phyloP scores from a whole-genome alignment of 2,888 invertebrate genomes.

The Erebia palarica region DNA sequence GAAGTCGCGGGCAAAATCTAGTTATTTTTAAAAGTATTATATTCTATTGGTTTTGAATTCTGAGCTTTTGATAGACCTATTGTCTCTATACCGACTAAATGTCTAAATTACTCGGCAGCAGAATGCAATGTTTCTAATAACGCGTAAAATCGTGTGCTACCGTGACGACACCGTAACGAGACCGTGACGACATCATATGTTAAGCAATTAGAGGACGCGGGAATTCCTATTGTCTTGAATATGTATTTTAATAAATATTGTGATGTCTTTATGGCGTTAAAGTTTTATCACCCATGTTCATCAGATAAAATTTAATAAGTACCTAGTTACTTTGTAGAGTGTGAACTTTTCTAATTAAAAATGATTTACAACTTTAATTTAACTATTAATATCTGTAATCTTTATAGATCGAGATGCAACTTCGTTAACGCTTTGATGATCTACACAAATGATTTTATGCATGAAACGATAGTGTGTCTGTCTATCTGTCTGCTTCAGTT shows the following conservation, averaged over 20 bases:
- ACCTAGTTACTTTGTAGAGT: neutral
- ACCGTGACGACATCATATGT: conserved; percentile 26
- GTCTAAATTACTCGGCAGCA: neutral
- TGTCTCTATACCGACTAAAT: too few species aligned
- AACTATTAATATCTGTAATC: neutral
- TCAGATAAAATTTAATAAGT: neutral
- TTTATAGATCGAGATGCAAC: too few species aligned
- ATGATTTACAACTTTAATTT: neutral
- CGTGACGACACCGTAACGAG: conserved; percentile 26
- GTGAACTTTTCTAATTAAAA: conserved; percentile 16
- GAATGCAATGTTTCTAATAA: neutral
- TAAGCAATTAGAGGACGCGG: conserved; percentile 16
- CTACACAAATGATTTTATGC: too few species aligned
- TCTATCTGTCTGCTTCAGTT: too few species aligned
- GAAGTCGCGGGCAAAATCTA: too few species aligned
- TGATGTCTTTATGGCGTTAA: conserved; percentile 7
- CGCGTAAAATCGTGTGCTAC: conserved; percentile 18
- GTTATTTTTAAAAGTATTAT: too few species aligned
- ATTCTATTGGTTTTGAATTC: too few species aligned
- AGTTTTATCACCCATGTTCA: conserved; percentile 5
- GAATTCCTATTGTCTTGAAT: conserved; percentile 22
- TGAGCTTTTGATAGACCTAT: too few species aligned
- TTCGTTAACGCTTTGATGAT: too few species aligned
- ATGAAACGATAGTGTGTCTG: too few species aligned
- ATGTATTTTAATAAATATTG: neutral